Evolutionary conservation across 2,797 vertebrate genomes (phyloP), one percentile per base, ranked within the genome.

Genomic region (Liasis olivaceus): DNA sequence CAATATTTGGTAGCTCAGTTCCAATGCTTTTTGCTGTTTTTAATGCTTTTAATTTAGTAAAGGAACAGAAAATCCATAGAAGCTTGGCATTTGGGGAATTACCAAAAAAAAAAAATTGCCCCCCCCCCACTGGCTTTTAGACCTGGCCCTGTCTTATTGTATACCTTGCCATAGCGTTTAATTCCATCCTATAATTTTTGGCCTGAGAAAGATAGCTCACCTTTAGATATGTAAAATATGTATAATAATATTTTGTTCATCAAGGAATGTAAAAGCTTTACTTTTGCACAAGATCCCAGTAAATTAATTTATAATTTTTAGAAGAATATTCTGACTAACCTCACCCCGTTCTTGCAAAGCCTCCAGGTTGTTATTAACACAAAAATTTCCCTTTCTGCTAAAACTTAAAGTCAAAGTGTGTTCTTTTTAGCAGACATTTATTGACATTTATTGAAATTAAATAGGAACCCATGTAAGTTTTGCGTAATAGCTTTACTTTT

Each of bases 281-380:
- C 62, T 4, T 97, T 96, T 96, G 95, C 91, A 91, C 90, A 5
- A 89, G 91, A 94, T 96, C 92, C 47, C 95, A 91, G 94, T 97
- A 94, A 96, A 96, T 93, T 94, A 88, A 62, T 93, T 97, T 14
- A 93, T 26, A 90, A 94, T 97, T 96, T 94, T 86, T 96, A 66
- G 94, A 96, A 93, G 93, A 96, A 95, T 94, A 94, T 96, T 97
- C 96, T 96, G 92, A 97, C 97, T 96, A 95, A 86, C 92, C 89
- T 93, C 36, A 81, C 42, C 72, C 17, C 36, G 15, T 1, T 95
- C 95, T 95, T 96, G 22, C 97, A 96, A 97, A 98, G 94, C 81
- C 90, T 97, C 89, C 91, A 96, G 94, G 85, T 87, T 63, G 85
- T 94, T 95, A 93, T 96, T 97, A 97, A 93, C 88, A 93, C 90